phyloP scores from a whole-genome alignment of 2,888 invertebrate species.

The Eubasilissa splendida region DNA sequence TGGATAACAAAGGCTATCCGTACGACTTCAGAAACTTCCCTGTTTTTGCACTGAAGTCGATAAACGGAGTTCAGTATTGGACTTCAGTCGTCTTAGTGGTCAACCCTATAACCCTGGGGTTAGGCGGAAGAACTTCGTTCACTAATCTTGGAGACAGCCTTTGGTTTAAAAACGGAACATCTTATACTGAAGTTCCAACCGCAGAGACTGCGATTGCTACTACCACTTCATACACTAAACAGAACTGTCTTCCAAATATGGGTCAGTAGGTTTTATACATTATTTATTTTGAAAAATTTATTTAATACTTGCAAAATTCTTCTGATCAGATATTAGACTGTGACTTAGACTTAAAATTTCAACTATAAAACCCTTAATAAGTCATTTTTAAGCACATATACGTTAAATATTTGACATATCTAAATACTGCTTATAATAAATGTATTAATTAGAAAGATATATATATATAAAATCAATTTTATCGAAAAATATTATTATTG shows the following conservation, averaged over 20 bases:
- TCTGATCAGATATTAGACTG: no score
- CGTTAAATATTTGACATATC: no score
- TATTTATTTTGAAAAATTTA: no score
- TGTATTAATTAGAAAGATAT: no score
- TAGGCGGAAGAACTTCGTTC: slow-evolving; percentile 43
- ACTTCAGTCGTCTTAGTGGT: slow-evolving; percentile 49
- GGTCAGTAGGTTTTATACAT: slow-evolving; percentile 23
- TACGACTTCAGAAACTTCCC: slow-evolving; percentile 49
- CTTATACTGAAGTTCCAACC: slow-evolving; percentile 53
- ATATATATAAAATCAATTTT: no score
- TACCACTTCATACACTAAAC: slow-evolving; percentile 46
- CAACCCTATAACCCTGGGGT: slow-evolving; percentile 41
- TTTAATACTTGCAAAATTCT: no score
- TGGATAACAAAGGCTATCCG: slow-evolving; percentile 42
- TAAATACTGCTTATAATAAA: no score
- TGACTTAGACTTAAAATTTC: no score
- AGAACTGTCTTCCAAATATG: slow-evolving; percentile 54
- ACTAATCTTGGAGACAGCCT: slow-evolving; percentile 49
- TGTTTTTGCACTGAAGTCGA: slow-evolving; percentile 47
- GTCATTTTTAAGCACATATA: no score
- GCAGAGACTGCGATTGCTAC: slow-evolving; percentile 37
- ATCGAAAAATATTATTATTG: no score
- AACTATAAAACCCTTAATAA: no score
- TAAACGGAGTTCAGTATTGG: slow-evolving; percentile 49
- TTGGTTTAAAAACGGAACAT: slow-evolving; percentile 54